These are phyloP conservation scores for Colistium nudipinnis DNA, from an alignment of 2,113 vertebrate species.

Conservation along the genomic window DNA sequence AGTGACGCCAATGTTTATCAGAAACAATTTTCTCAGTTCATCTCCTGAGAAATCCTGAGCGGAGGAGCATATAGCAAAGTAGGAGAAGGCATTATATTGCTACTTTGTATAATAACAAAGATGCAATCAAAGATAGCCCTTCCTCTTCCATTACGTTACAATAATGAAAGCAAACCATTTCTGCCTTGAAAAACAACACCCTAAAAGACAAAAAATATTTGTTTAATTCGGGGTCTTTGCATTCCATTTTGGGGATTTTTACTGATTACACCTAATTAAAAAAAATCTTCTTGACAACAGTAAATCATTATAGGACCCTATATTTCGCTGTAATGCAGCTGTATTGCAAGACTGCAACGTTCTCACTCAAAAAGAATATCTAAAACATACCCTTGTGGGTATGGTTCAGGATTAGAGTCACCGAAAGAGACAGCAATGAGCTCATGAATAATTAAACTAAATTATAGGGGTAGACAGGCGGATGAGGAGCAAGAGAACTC, in stretches of 20 bases:
- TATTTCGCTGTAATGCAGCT: background rate
- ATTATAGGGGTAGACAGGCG: constrained; percentile 11
- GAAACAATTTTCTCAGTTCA: too few relatives aligned
- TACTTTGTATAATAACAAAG: too few relatives aligned
- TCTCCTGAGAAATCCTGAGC: background rate
- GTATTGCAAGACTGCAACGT: background rate
- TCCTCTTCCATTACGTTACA: background rate
- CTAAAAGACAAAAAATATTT: background rate
- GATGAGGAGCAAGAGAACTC: background rate
- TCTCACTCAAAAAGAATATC: constrained; percentile 7
- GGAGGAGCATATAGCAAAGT: background rate
- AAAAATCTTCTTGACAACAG: too few relatives aligned
- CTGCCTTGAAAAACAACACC: too few relatives aligned
- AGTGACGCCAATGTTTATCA: background rate
- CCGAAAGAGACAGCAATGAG: constrained; percentile 29
- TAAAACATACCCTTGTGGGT: constrained; percentile 8
- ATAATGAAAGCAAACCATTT: background rate
- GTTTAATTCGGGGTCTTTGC: too few relatives aligned
- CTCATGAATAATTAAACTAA: constrained; percentile 61
- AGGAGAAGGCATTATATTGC: too few relatives aligned
- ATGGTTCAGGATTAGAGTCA: constrained; percentile 33
- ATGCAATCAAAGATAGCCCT: too few relatives aligned
- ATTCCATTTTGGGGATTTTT: too few relatives aligned
- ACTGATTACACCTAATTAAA: too few relatives aligned
- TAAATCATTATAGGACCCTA: too few relatives aligned